Evolutionary conservation across 2,797 vertebrate genomes (phyloP).

Genomic region (Cuculus canorus): DNA sequence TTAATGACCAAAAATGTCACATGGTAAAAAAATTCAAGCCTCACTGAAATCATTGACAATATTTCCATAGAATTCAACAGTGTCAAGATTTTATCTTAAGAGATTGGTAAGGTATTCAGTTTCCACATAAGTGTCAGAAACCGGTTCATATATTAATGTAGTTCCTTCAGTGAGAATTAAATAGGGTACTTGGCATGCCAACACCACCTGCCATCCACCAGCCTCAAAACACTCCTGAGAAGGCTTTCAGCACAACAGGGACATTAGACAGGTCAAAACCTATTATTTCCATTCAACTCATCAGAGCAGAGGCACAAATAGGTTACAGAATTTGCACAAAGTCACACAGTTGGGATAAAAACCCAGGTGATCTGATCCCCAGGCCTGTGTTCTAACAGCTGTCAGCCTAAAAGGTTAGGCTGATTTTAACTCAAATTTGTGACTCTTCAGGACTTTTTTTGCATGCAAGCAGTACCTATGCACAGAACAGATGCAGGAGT

Average conservation of each 20-base stretch:
- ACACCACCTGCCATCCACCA: not conserved
- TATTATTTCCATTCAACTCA: accelerated
- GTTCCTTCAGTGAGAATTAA: not conserved
- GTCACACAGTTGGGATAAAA: not conserved
- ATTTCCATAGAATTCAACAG: not conserved
- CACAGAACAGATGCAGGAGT: not conserved
- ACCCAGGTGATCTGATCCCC: not conserved
- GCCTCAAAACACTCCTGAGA: not conserved
- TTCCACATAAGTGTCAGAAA: not conserved
- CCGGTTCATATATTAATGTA: not conserved
- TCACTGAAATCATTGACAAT: not conserved
- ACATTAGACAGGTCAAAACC: accelerated
- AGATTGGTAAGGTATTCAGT: not conserved
- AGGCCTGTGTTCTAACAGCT: not conserved
- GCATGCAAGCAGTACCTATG: not conserved
- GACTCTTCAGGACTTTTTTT: not conserved
- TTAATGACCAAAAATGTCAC: not conserved
- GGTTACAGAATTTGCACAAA: not conserved
- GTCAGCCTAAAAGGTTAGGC: not conserved
- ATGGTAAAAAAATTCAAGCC: not conserved
- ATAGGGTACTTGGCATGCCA: accelerated
- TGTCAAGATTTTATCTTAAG: not conserved
- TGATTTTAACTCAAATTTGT: not conserved
- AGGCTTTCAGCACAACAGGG: not conserved
- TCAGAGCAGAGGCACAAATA: not conserved